phyloP scores from a whole-genome alignment of 2,797 vertebrate species.

The Numenius phaeopus region DNA sequence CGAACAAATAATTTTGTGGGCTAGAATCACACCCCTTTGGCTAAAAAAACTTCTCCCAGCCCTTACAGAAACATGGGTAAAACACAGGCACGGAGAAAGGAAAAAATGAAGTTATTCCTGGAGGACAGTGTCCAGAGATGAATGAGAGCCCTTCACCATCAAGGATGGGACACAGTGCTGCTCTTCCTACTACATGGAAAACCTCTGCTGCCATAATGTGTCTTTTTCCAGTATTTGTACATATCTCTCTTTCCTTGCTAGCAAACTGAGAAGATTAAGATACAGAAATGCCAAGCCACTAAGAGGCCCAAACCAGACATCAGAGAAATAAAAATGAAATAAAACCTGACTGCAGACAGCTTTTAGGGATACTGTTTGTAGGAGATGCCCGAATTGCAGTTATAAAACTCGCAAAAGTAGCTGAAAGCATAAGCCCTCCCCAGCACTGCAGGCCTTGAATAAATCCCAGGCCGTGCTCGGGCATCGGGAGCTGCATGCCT shows the following conservation, averaged over 20 bases:
- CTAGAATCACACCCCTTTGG: neutral
- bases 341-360: neutral
- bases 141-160: neutral
- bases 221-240: neutral
- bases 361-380: slow-evolving; percentile 51
- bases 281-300: slow-evolving; percentile 42
- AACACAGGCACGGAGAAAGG: slow-evolving; percentile 7
- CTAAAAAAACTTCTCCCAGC: neutral
- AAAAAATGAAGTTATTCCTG: slow-evolving; percentile 2
- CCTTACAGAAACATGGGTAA: slow-evolving; percentile 12
- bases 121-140: neutral
- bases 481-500: rapidly evolving
- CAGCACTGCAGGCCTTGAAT: neutral
- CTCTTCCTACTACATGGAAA: neutral
- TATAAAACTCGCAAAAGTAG: slow-evolving; percentile 24
- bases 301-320: slow-evolving; percentile 8
- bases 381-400: neutral
- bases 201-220: neutral
- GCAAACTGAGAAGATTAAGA: slow-evolving; percentile 35
- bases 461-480: neutral
- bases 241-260: slow-evolving; percentile 5
- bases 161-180: neutral
- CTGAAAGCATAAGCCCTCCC: neutral
- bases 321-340: slow-evolving; percentile 54
- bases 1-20: neutral